Percentiles rank a stretch among this genome's conserved stretches.
phyloP scores from a whole-genome alignment of 1,140 invertebrate genomes.

The Nylanderia fulva region DNA sequence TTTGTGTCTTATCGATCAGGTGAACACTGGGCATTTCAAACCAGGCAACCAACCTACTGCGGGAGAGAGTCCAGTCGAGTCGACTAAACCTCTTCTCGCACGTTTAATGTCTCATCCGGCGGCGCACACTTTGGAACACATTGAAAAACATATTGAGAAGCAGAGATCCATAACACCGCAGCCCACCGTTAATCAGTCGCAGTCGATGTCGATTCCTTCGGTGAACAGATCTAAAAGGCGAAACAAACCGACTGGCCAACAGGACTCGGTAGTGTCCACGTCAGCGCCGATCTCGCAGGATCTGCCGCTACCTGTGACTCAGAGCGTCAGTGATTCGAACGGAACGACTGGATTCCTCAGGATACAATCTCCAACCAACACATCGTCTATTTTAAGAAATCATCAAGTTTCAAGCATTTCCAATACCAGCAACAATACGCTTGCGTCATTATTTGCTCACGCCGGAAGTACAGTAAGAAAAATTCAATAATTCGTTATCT shows the following conservation, averaged over 20 bases:
- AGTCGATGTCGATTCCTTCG: slow-evolving; percentile 61
- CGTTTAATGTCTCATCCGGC: slow-evolving; percentile 93
- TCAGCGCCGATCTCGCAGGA: slow-evolving; percentile 68
- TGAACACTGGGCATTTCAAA: slow-evolving; percentile 83
- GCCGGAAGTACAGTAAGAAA: slow-evolving; percentile 66
- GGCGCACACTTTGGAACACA: slow-evolving; percentile 93
- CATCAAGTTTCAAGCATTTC: slow-evolving; percentile 66
- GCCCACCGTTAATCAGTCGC: slow-evolving; percentile 73
- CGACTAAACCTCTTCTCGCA: slow-evolving; percentile 87
- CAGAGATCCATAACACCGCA: slow-evolving; percentile 91
- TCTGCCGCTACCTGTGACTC: slow-evolving; percentile 55
- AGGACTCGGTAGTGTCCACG: slow-evolving; percentile 70
- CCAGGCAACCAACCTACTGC: slow-evolving; percentile 83
- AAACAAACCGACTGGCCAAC: slow-evolving; percentile 68
- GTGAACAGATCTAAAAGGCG: slow-evolving; percentile 77
- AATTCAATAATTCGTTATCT: neutral
- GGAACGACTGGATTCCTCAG: slow-evolving; percentile 81
- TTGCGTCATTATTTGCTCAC: slow-evolving; percentile 78
- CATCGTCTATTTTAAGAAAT: slow-evolving; percentile 61
- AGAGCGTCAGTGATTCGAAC: slow-evolving; percentile 75
- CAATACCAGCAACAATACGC: slow-evolving; percentile 69
- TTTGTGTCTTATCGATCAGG: slow-evolving; percentile 64
- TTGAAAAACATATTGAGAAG: slow-evolving; percentile 90
- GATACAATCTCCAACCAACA: slow-evolving; percentile 83
- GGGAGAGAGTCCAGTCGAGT: slow-evolving; percentile 80